Conservation (phyloP, 2,797 vertebrate genomes). For the Tapirus indicus region DNA sequence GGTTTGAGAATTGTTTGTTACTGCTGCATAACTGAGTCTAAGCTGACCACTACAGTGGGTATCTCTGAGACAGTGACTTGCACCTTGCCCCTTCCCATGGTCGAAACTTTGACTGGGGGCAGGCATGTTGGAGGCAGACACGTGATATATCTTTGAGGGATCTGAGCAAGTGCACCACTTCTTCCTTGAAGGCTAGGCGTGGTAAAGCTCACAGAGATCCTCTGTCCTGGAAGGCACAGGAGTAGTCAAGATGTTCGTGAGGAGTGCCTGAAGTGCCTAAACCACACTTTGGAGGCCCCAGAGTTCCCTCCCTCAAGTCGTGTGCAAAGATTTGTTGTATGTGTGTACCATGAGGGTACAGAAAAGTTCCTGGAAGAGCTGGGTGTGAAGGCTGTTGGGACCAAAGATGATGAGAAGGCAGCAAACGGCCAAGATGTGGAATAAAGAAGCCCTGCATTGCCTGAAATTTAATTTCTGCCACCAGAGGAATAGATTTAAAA, state of each 20-base stretch:
- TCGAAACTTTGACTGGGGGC: background rate
- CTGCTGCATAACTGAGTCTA: background rate
- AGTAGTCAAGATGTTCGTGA: background rate
- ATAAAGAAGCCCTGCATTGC: background rate
- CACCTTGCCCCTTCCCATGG: background rate
- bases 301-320: background rate
- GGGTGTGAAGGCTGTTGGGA: background rate
- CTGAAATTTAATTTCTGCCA: background rate
- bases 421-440: background rate
- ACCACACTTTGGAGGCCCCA: background rate
- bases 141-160: background rate
- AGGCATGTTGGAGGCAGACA: background rate
- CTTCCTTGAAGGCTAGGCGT: background rate
- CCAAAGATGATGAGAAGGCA: background rate
- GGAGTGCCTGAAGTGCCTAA: background rate
- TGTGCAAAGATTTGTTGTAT: fast-evolving
- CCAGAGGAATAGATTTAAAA: background rate
- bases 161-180: background rate
- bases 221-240: background rate
- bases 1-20: background rate
- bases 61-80: background rate
- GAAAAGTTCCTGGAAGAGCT: background rate
- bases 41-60: background rate
- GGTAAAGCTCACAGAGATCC: background rate
- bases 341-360: background rate